These are phyloP conservation scores for Gymnosoma rotundatum DNA, from an alignment of 2,888 invertebrate species.

Conservation along the genomic window DNA sequence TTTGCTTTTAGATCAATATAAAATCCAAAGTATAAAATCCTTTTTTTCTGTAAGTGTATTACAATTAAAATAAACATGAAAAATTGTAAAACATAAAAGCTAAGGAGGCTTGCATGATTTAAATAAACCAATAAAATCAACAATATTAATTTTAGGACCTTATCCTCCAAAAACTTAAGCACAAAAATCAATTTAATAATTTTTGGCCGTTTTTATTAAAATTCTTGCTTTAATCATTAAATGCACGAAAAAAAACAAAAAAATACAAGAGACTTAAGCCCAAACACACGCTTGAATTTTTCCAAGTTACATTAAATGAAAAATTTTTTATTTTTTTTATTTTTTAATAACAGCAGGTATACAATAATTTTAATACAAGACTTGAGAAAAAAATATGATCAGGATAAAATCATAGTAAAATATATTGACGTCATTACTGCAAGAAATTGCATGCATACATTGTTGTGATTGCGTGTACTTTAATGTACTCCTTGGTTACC, in stretches of 20 bases:
- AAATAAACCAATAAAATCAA: background rate
- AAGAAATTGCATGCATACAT: slow-evolving; percentile 33
- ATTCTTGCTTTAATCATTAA: background rate
- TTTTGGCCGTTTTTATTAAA: background rate
- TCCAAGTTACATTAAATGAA: background rate
- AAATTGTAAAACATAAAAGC: background rate
- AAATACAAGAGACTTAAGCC: slow-evolving; percentile 33
- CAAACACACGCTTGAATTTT: slow-evolving; percentile 1
- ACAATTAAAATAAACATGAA: background rate
- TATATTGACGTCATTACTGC: slow-evolving; percentile 64
- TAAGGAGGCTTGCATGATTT: background rate
- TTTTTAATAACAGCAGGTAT: slow-evolving; percentile 51
- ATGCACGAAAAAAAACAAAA: slow-evolving; percentile 9
- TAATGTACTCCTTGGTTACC: slow-evolving; percentile 20
- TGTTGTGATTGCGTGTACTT: slow-evolving; percentile 13
- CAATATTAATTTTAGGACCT: background rate
- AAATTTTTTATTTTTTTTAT: background rate
- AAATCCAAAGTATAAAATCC: no score
- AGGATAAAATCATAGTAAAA: slow-evolving; percentile 53
- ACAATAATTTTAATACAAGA: slow-evolving; percentile 35
- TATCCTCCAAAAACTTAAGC: background rate
- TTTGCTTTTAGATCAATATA: no score
- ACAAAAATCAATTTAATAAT: slow-evolving; percentile 20
- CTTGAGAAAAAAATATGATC: slow-evolving; percentile 12
- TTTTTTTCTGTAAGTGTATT: no score